Evolutionary conservation across 37 sponge, comb jelly and placozoan genomes (phyloP), one percentile per base, ranked within the genome.

Genomic region (Crambe crambe): DNA sequence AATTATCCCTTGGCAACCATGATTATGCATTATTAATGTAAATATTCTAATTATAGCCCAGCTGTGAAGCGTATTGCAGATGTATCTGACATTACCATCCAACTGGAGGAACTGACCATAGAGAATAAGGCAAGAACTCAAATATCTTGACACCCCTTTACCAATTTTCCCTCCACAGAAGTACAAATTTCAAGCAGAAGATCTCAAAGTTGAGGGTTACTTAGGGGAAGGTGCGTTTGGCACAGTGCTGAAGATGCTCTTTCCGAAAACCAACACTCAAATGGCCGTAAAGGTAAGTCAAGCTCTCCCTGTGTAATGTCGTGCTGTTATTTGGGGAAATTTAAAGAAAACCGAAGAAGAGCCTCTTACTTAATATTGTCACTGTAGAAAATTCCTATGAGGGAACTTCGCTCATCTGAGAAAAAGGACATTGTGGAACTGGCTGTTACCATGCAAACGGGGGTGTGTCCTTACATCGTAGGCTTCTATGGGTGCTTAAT

Each of bases 401-500:
- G 79, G 27, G 89, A 89, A 54, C 65, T 89, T 12, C 66, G 80
- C 0, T 56, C 60, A 5, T 73, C 68, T 34, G 85, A 83, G 1
- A 72, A 80, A 31, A 58, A 44, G 8, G 81, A 85, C 66, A 81
- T 92, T 5, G 87, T 85, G 34, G 97, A 96, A 57, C 74, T 91
- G 30, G 87, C 83, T 18, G 83, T 96, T n/a, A 65, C 83, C 64
- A 90, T 86, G 83, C 70, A 90, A 61, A 82, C 91, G 0, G 85
- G 85, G 18, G 64, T 78, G 21, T 96, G 94, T 75, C 92, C 94
- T 0, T 89, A 84, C 79, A 98, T 94, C 37, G 95, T 98, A 22
- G 85, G 85, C 43, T 95, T 95, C 72, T 98, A 89, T 85, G 99
- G 99, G 9, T 89, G 88, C 36, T 84, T 96, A 34, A 82, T 96